Evolutionary conservation across 1,140 invertebrate genomes (phyloP).

Genomic region (Drosophila athabasca): DNA sequence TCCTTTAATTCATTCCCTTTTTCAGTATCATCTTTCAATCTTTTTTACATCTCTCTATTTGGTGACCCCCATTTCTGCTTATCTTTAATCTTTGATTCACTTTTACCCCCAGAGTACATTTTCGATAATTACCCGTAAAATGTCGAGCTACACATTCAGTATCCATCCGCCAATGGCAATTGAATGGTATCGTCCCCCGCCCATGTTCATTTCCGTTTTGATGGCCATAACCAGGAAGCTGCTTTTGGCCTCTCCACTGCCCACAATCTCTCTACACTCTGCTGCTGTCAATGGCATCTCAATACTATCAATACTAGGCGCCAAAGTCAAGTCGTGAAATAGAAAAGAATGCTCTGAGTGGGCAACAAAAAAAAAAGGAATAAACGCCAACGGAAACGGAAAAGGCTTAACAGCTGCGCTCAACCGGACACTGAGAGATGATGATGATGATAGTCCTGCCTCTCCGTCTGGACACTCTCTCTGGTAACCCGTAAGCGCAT

Average conservation of each 20-base stretch:
- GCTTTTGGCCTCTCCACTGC: slow-evolving; percentile 13
- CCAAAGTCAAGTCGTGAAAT: slow-evolving; percentile 62
- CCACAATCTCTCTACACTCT: slow-evolving; percentile 15
- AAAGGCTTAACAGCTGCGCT: slow-evolving; percentile 80
- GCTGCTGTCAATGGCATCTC: slow-evolving; percentile 67
- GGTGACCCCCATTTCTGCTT: background rate
- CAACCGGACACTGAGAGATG: slow-evolving; percentile 45
- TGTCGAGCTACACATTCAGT: slow-evolving; percentile 34
- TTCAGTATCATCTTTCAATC: slow-evolving; percentile 20
- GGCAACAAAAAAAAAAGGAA: slow-evolving; percentile 31
- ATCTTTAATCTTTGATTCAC: slow-evolving; percentile 34
- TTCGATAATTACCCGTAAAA: slow-evolving; percentile 75
- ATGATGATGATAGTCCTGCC: slow-evolving; percentile 4
- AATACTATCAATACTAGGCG: slow-evolving; percentile 63
- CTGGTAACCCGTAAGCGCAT: slow-evolving; percentile 64
- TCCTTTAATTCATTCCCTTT: background rate
- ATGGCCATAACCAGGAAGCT: slow-evolving; percentile 43
- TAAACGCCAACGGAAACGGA: slow-evolving; percentile 71
- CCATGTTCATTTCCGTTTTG: slow-evolving; percentile 64
- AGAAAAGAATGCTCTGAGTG: slow-evolving; percentile 22
- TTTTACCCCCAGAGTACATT: slow-evolving; percentile 8
- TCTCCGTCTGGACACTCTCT: background rate
- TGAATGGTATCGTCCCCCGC: slow-evolving; percentile 20
- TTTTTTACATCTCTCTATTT: background rate
- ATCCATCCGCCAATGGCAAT: background rate